Conservation (phyloP, 2,888 invertebrate genomes). For the Dicyrtoma fusca region DNA sequence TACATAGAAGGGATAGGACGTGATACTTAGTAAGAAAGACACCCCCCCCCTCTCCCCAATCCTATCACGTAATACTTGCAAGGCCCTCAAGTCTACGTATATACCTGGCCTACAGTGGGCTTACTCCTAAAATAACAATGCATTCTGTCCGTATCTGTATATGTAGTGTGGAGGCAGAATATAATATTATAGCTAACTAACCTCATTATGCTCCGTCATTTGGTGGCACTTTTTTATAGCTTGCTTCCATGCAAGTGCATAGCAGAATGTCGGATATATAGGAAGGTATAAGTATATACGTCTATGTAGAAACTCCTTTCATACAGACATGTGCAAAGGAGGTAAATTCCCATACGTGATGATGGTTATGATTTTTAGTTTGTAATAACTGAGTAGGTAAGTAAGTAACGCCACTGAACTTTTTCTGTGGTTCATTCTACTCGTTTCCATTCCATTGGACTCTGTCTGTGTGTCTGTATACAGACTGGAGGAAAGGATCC, state of each 20-base stretch:
- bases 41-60: too few relatives aligned
- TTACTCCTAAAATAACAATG: neutral
- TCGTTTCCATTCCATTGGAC: neutral
- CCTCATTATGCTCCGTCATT: conserved; percentile 27
- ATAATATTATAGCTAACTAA: conserved; percentile 30
- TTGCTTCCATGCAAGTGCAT: too few relatives aligned
- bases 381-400: neutral
- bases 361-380: conserved; percentile 1
- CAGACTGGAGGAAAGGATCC: conserved; percentile 5
- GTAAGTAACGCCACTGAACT: conserved; percentile 9
- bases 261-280: neutral
- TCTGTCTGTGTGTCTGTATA: neutral
- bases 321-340: neutral
- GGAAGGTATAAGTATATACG: neutral
- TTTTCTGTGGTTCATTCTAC: conserved; percentile 1
- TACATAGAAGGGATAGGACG: too few relatives aligned
- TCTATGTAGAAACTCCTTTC: neutral
- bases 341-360: neutral
- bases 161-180: conserved; percentile 2
- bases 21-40: too few relatives aligned
- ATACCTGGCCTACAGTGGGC: too few relatives aligned
- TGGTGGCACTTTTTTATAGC: conserved; percentile 29
- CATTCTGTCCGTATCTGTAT: neutral
- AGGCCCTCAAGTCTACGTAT: too few relatives aligned
- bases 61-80: too few relatives aligned